Evolutionary conservation across 2,888 invertebrate species (phyloP), one percentile per base, ranked within the genome.

Genomic region (Erebia aethiops): DNA sequence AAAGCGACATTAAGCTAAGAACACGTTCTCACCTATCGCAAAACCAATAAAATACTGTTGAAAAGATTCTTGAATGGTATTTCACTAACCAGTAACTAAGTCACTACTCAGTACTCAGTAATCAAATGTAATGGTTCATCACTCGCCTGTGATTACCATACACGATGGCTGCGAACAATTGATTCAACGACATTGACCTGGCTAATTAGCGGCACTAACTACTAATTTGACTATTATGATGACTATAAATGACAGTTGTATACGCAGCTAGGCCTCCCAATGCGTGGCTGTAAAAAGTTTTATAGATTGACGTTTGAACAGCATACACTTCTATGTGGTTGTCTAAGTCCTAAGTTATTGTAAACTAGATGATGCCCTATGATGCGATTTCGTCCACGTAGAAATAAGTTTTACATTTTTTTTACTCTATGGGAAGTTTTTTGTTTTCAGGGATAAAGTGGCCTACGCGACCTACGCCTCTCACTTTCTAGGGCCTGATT

Each of bases 101-200:
- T 5, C 13, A 51, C 5, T 49, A 26, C 5, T 26, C 10, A 16
- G 35, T 51, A 35, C 49, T 26, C 10, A 16, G 35, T 64, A 64
- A 57, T 57, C 46, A 66, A 57, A 66, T 21, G 5, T 57, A 57
- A 46, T n/a, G 18, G 46, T 46, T 41, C 43, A 52, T 52, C 41
- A 65, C 54, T 64, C 16, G 57, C n/a, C 66, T n/a, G 16, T 66
- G 66, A 66, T 66, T 66, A 57, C 66, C 66, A 57, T 57, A 46
- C 49, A 66, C n/a, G 43, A 21, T 13, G 65, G 13, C 43, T 65
- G 51, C 11, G 60, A 60, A 70, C 72, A 74, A 74, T 70, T 70
- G 68, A 52, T 35, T 70, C 64, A 21, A 60, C 64, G 76, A 69
- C 76, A 76, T 75, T 76, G 76, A 76, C 76, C 75, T 63, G 72